These are phyloP conservation scores for Poeciliopsis paucimaculata DNA, from an alignment of 2,797 vertebrate species.

Conservation along the genomic window DNA sequence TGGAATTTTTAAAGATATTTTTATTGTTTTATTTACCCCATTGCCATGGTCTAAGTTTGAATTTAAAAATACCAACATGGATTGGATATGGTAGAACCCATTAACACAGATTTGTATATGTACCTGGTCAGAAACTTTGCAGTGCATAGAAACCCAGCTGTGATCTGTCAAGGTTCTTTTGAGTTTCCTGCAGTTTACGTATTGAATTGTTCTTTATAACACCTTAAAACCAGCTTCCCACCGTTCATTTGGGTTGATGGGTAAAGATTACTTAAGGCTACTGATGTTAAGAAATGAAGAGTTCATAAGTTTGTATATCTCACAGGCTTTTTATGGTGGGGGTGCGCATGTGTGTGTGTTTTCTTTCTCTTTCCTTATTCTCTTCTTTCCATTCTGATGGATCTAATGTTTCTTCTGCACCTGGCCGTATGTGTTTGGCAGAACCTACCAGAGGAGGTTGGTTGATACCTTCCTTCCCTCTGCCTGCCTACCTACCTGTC, in stretches of 20 bases:
- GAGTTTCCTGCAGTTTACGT: background rate
- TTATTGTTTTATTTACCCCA: background rate
- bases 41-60: background rate
- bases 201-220: background rate
- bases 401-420: conserved; percentile 78
- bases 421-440: conserved; percentile 81
- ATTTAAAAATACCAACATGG: background rate
- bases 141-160: background rate
- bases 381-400: conserved; percentile 77
- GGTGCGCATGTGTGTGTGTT: conserved; percentile 65
- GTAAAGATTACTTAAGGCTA: conserved; percentile 15
- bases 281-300: conserved; percentile 42
- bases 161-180: background rate
- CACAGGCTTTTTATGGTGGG: conserved; percentile 73
- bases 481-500: conserved; percentile 75
- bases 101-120: background rate
- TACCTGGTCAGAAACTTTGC: background rate
- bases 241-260: background rate
- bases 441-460: conserved; percentile 87
- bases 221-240: background rate
- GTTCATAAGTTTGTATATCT: conserved; percentile 61
- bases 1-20: background rate
- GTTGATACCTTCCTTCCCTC: conserved; percentile 81
- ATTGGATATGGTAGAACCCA: background rate
- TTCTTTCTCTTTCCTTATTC: conserved; percentile 56